Evolutionary conservation across 92 coral and sea anemone genomes (phyloP).

Genomic region (Parazoanthus darwini): DNA sequence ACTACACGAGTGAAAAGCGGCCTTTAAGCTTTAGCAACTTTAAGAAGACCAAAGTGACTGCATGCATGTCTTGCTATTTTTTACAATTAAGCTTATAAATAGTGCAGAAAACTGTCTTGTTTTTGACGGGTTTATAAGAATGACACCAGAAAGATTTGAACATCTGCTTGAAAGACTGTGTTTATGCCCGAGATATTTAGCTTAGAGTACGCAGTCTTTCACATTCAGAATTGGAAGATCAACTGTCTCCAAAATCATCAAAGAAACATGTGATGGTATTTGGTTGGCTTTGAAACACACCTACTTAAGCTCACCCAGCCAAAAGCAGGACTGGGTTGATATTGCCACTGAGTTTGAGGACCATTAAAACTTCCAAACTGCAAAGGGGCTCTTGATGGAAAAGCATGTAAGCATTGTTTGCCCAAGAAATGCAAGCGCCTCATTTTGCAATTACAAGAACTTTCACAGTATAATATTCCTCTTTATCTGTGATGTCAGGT

Average conservation of each 20-base stretch:
- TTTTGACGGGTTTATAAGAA: too few relatives aligned
- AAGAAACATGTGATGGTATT: conserved; percentile 56
- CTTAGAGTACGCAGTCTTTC: conserved; percentile 1
- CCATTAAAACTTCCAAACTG: conserved; percentile 60
- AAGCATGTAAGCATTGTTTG: conserved; percentile 60
- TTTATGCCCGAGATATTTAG: conserved; percentile 5
- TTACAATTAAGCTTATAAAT: too few relatives aligned
- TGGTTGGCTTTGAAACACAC: conserved; percentile 51
- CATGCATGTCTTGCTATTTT: too few relatives aligned
- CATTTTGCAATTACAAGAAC: conserved; percentile 34
- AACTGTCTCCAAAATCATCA: conserved; percentile 54
- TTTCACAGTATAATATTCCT: conserved; percentile 57
- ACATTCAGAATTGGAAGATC: conserved; percentile 52
- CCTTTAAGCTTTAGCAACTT: too few relatives aligned
- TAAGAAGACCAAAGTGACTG: too few relatives aligned
- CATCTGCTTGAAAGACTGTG: neutral
- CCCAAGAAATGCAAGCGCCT: conserved; percentile 58
- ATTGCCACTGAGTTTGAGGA: conserved; percentile 50
- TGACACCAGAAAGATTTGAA: neutral
- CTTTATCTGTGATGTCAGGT: conserved; percentile 60
- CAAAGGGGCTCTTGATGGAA: conserved; percentile 56
- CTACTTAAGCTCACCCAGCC: conserved; percentile 57
- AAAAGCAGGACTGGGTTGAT: conserved; percentile 53
- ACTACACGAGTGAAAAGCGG: too few relatives aligned
- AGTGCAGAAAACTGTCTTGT: too few relatives aligned